Conservation (phyloP, 2,888 invertebrate genomes). For the Agelastica alni region DNA sequence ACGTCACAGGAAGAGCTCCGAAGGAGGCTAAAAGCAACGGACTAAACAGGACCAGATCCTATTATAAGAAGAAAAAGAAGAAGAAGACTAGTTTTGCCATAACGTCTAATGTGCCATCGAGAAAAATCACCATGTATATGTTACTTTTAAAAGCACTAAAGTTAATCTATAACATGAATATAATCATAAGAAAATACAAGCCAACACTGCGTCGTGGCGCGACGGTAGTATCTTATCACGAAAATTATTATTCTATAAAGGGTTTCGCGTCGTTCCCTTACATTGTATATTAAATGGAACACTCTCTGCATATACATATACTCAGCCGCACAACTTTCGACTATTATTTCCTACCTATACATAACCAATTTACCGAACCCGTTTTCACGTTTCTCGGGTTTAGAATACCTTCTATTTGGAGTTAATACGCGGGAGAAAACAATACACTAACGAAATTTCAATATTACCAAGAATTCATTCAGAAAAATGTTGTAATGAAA, state of each 20-base stretch:
- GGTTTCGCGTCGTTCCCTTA: slow-evolving; percentile 15
- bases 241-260: slow-evolving; percentile 20
- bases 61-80: no score
- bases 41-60: no score
- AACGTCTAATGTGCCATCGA: no score
- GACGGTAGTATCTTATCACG: slow-evolving; percentile 8
- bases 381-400: slow-evolving; percentile 8
- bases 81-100: no score
- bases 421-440: slow-evolving; percentile 10
- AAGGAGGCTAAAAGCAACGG: no score
- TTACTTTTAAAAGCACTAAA: background rate
- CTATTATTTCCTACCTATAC: slow-evolving; percentile 20
- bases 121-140: no score
- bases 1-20: no score
- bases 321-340: slow-evolving; percentile 8
- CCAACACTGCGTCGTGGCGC: background rate
- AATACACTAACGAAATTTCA: slow-evolving; percentile 14
- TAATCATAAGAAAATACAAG: background rate
- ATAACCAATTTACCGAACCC: slow-evolving; percentile 18
- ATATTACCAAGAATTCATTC: no score
- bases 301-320: slow-evolving; percentile 15
- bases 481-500: no score
- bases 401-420: slow-evolving; percentile 13
- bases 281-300: slow-evolving; percentile 20
- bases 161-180: slow-evolving; percentile 7